A percentile compares a stretch with the other conserved stretches of the same genome.
Evolutionary conservation across 2,797 vertebrate genomes (phyloP).

Genomic region (Aselliscus stoliczkanus): DNA sequence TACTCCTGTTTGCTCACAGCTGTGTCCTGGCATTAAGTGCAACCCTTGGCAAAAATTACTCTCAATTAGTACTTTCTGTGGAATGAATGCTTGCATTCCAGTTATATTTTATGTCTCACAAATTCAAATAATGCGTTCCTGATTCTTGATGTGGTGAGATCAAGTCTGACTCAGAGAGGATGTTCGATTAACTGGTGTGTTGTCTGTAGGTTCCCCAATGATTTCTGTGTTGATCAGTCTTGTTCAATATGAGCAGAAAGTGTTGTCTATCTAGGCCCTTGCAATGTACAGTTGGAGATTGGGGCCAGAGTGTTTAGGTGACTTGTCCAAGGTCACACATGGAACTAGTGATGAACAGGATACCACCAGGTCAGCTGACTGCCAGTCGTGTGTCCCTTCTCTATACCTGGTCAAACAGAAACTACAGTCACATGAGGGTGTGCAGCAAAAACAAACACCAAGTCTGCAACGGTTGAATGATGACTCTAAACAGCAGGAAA

Average conservation of each 20-base stretch:
- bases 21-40: background rate
- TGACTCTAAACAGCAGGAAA: background rate
- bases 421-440: background rate
- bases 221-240: background rate
- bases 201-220: background rate
- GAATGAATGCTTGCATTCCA: background rate
- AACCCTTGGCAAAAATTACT: background rate
- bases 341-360: constrained; percentile 35
- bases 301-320: background rate
- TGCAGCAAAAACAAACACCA: constrained; percentile 31
- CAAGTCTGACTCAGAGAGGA: background rate
- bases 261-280: background rate
- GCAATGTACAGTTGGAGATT: background rate
- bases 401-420: constrained; percentile 67
- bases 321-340: constrained; percentile 37
- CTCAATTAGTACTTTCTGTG: background rate
- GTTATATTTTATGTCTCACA: background rate
- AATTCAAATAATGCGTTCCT: background rate
- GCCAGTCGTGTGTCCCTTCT: constrained; percentile 46
- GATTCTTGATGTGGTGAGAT: background rate
- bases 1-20: background rate
- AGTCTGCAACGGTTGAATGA: background rate
- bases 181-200: fast-evolving
- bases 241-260: background rate
- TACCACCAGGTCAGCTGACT: background rate